These are phyloP conservation scores for Stercorarius parasiticus DNA, from an alignment of 2,113 vertebrate species.

Conservation along the genomic window DNA sequence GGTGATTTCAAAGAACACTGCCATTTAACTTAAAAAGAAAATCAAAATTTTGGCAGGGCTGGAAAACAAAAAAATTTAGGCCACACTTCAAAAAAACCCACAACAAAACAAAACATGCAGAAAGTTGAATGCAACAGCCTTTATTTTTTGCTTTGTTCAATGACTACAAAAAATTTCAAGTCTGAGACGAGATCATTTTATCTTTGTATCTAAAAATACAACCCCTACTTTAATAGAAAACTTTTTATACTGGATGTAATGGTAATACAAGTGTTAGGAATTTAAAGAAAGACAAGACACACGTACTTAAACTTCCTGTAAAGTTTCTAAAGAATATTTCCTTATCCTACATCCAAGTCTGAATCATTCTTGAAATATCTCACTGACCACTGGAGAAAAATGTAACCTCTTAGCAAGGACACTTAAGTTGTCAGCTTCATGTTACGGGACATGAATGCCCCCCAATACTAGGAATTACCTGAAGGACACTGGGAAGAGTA, in stretches of 20 bases:
- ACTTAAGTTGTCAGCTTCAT: background rate
- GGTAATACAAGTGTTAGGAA: background rate
- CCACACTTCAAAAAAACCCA: conserved; percentile 33
- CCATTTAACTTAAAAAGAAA: conserved; percentile 17
- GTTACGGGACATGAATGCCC: background rate
- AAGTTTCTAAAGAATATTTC: background rate
- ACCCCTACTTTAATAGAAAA: background rate
- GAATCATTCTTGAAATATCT: background rate
- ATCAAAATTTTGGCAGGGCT: conserved; percentile 17
- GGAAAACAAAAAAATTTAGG: conserved; percentile 41
- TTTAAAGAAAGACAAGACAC: background rate
- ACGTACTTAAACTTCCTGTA: background rate
- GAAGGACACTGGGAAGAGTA: background rate
- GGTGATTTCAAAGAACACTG: background rate
- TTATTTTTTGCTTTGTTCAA: conserved; percentile 47
- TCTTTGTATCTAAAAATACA: conserved; percentile 49
- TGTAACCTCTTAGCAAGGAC: background rate
- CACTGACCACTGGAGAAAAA: background rate
- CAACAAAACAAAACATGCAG: conserved; percentile 29
- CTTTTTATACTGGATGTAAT: background rate
- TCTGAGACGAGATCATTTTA: background rate
- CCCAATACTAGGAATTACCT: background rate
- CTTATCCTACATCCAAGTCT: background rate
- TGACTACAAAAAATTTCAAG: background rate
- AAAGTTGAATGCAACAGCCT: conserved; percentile 19